Conservation (phyloP, 2,888 invertebrate species). For the Drosophila nigricruria region DNA sequence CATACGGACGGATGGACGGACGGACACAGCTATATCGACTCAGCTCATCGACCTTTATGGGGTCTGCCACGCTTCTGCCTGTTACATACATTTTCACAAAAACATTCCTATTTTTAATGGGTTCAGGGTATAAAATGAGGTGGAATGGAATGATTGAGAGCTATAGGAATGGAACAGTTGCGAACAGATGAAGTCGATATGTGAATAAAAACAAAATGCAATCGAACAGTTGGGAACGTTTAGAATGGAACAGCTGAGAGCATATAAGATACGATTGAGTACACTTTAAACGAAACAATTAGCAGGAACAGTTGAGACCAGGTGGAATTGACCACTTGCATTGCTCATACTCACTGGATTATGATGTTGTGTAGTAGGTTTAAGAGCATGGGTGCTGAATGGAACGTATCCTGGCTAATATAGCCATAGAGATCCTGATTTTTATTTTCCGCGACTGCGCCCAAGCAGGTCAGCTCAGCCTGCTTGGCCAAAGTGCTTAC, state of each 20-base stretch:
- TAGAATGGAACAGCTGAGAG: background rate
- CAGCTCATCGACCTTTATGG: too few relatives aligned
- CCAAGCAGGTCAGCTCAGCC: conserved; percentile 43
- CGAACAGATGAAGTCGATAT: too few relatives aligned
- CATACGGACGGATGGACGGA: too few relatives aligned
- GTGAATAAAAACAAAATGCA: background rate
- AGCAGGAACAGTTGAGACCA: background rate
- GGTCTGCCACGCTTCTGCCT: too few relatives aligned
- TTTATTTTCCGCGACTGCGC: conserved; percentile 60
- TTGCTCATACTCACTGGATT: conserved; percentile 57
- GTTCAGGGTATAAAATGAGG: too few relatives aligned
- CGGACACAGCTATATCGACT: too few relatives aligned
- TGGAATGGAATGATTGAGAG: too few relatives aligned
- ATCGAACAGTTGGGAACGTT: background rate
- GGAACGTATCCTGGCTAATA: conserved; percentile 89
- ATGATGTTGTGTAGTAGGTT: conserved; percentile 85
- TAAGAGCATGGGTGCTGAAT: conserved; percentile 72
- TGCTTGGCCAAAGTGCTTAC: conserved; percentile 18
- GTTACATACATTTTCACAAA: too few relatives aligned
- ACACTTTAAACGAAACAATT: background rate
- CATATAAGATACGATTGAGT: background rate
- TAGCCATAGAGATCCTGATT: conserved; percentile 43
- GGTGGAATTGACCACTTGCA: background rate
- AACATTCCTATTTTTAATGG: too few relatives aligned
- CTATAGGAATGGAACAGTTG: background rate